Base-by-base conservation (phyloP, 2,888 invertebrate species). In the Chymomyza fuscimana region DNA sequence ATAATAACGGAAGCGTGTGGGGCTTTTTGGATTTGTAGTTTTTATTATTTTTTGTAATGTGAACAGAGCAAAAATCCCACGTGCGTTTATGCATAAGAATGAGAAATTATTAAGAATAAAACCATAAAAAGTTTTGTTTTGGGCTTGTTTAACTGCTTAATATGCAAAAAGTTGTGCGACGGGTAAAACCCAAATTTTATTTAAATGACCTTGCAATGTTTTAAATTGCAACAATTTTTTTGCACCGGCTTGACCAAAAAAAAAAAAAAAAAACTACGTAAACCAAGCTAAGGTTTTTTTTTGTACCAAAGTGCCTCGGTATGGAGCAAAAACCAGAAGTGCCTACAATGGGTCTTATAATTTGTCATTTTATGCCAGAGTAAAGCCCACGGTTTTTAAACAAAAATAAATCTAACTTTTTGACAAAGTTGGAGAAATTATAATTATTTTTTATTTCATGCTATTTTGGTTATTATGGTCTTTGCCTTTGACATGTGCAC, bases 361-460 rank as follows among this genome's bases (percentile, higher is more conserved):
- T 69, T 77, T 79, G 69, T 60, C 71, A 70, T 76, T 76, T 76
- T 64, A 46, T 25, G 29, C 29, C 22, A 58, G 5, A 2, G 40
- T 12, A 25, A 58, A 58, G 22, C 25, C 58, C 15, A 58, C 58
- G 58, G 56, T 56, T 6, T 19, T 54, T 54, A 46, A 12, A 40
- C 40, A 10, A 2, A 7, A 40, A 12, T 1, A 40, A 40, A 40
- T 40, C 9, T 1, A 46, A 15, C 15, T 19, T n/a, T 54, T 54
- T 54, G 10, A 54, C 52, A 56, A 19, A 56, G 1, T 10, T 56
- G 56, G 22, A 58, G 19, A 25, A 58, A 40, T 32, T 32, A 5
- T 32, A 32, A 68, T 68, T 68, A 52, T 0, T 66, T 69, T 61
- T 69, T 51, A 64, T 29, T 62, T 61, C 12, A 4, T 70, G 29